Conservation (phyloP, 1,140 invertebrate species). For the Pectinophora gossypiella region DNA sequence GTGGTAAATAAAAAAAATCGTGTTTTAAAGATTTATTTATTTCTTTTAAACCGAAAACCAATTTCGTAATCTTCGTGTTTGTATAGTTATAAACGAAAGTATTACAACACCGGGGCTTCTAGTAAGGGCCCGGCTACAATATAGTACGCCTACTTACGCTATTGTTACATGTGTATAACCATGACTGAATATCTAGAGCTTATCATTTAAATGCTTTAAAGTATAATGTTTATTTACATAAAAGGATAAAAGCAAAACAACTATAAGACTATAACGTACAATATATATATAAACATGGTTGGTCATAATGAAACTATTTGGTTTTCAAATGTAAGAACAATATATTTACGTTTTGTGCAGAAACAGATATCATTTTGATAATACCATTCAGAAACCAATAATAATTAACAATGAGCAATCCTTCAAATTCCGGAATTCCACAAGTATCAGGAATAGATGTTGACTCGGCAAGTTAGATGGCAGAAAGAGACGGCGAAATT, state of each 20-base stretch:
- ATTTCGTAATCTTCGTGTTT: constrained; percentile 7
- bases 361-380: too few relatives aligned
- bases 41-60: constrained; percentile 9
- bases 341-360: too few relatives aligned
- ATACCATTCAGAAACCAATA: too few relatives aligned
- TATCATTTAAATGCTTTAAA: constrained; percentile 13
- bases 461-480: too few relatives aligned
- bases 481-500: too few relatives aligned
- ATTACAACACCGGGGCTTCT: constrained; percentile 5
- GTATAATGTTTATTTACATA: constrained; percentile 11
- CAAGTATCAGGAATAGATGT: too few relatives aligned
- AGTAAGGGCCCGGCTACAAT: constrained; percentile 9
- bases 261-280: constrained; percentile 9
- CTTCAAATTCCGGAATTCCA: too few relatives aligned
- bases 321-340: too few relatives aligned
- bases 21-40: constrained; percentile 11
- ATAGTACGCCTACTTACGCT: constrained; percentile 8
- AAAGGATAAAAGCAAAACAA: constrained; percentile 13
- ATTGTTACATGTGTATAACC: constrained; percentile 1
- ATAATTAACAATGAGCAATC: too few relatives aligned
- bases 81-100: constrained; percentile 9
- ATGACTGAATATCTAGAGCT: constrained; percentile 13
- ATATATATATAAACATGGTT: too few relatives aligned
- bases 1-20: too few relatives aligned
- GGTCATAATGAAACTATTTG: too few relatives aligned